Base-by-base conservation (phyloP, 2,797 vertebrate species). In the Cuniculus paca region DNA sequence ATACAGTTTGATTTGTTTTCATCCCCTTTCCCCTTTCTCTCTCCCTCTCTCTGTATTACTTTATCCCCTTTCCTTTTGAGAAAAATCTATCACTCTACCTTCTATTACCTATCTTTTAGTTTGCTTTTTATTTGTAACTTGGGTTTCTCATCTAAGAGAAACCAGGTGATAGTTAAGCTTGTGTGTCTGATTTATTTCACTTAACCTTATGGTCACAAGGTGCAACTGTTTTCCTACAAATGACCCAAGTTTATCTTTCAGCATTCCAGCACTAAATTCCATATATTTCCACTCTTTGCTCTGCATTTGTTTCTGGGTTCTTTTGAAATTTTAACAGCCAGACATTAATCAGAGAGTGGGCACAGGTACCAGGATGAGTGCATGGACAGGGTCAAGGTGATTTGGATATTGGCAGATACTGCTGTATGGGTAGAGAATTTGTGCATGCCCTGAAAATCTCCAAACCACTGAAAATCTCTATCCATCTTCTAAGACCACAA, bases 401-500 rank as follows among this genome's bases (percentile, higher is more conserved):
- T 39, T 11, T 14, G 6, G 54, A 28, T 24, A 45, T 19, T 50
- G 54, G 31, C 14, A 50, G 26, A 39, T 36, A 17, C 16, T 42
- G 19, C 5, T 24, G 2, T 56, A 17, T 8, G 28, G 14, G 2
- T 19, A 3, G 7, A 11, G n/a, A 10, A 39, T 9, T 24, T 34
- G 0, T 13, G 28, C 17, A 2, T 58, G 70, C 5, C 65, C 36
- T 0, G 0, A 31, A 12, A 36, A 31, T 31, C 22, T 22, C 17
- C 34, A 61, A 7, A 36, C 24, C 42, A 52, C 34, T 1, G 1
- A n/a, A 5, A 10, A 26, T 39, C n/a, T n/a, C n/a, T n/a, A n/a
- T n/a, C 36, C 52, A n/a, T 70, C n/a, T 58, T 45, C 61, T 22
- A 12, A 50, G 16, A 20, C 8, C 56, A 52, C 19, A 50, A 3